These are phyloP conservation scores for Gymnoscopelus microlampas DNA, from an alignment of 2,797 vertebrate species.

Conservation along the genomic window DNA sequence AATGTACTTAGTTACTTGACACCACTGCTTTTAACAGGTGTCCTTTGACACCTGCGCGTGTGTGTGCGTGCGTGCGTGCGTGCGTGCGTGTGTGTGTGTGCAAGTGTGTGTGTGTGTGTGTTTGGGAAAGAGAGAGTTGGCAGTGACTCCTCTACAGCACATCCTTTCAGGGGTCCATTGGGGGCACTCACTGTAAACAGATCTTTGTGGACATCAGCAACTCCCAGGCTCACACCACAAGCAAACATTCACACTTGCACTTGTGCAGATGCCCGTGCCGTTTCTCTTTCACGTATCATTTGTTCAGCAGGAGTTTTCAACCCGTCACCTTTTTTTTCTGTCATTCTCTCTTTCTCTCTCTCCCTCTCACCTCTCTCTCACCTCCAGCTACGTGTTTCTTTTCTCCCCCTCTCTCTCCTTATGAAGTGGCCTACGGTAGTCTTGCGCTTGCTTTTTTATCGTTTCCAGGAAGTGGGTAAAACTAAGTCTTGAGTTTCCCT, in stretches of 20 bases:
- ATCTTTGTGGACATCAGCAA: slow-evolving; percentile 76
- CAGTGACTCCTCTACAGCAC: slow-evolving; percentile 41
- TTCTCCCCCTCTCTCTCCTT: slow-evolving; percentile 48
- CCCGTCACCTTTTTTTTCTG: not conserved
- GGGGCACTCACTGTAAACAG: slow-evolving; percentile 75
- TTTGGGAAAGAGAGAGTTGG: slow-evolving; percentile 44
- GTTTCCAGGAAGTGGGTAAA: slow-evolving; percentile 80
- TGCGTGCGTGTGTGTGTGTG: slow-evolving; percentile 34
- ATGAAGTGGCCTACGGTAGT: slow-evolving; percentile 48
- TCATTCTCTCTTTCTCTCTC: slow-evolving; percentile 32
- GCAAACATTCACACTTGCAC: too few relatives aligned
- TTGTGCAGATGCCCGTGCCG: too few relatives aligned
- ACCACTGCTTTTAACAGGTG: slow-evolving; percentile 67
- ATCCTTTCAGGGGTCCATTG: slow-evolving; percentile 68
- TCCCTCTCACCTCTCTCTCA: slow-evolving; percentile 14
- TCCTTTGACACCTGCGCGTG: slow-evolving; percentile 42
- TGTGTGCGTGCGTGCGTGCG: slow-evolving; percentile 33
- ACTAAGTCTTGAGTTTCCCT: slow-evolving; percentile 80
- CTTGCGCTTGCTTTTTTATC: slow-evolving; percentile 62
- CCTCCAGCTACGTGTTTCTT: not conserved
- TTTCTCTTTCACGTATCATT: too few relatives aligned
- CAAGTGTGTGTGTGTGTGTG: slow-evolving; percentile 5
- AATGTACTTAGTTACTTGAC: too few relatives aligned
- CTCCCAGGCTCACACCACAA: slow-evolving; percentile 33
- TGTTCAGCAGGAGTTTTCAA: too few relatives aligned